These are phyloP conservation scores for Campaea margaritaria DNA, from an alignment of 2,888 invertebrate genomes.

Conservation along the genomic window DNA sequence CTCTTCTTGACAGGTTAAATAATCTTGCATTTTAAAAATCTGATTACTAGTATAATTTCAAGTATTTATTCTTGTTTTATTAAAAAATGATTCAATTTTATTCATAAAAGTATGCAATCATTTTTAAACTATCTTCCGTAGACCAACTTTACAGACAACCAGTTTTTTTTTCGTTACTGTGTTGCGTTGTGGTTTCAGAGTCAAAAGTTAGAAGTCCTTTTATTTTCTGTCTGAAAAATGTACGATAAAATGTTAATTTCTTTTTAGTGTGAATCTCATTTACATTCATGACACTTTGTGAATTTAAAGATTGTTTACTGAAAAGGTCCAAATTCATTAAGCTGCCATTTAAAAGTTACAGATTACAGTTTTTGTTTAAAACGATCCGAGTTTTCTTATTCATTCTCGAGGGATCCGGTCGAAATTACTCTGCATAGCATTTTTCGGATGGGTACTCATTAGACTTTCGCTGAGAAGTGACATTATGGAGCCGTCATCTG, in stretches of 20 bases:
- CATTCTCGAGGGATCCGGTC: constrained; percentile 21
- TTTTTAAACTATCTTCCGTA: too few species aligned
- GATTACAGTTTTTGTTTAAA: constrained; percentile 34
- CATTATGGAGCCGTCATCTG: constrained; percentile 5
- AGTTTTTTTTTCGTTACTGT: too few species aligned
- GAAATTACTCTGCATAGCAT: constrained; percentile 31
- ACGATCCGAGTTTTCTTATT: constrained; percentile 31
- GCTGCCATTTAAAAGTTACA: constrained; percentile 31
- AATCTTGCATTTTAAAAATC: too few species aligned
- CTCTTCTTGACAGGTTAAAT: too few species aligned
- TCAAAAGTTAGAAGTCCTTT: too few species aligned
- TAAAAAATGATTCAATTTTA: too few species aligned
- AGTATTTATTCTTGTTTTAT: too few species aligned
- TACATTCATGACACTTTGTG: constrained; percentile 27
- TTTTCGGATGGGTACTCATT: constrained; percentile 28
- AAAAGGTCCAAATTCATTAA: constrained; percentile 35
- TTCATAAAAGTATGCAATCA: too few species aligned
- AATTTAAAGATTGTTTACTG: constrained; percentile 30
- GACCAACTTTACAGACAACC: too few species aligned
- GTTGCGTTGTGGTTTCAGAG: too few species aligned
- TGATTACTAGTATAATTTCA: too few species aligned
- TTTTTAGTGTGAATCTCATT: constrained; percentile 25
- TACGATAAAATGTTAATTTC: background rate
- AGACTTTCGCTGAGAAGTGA: constrained; percentile 8
- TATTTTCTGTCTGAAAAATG: too few species aligned